phyloP scores from a whole-genome alignment of 1,140 invertebrate genomes.

The Drosophila mojavensis region DNA sequence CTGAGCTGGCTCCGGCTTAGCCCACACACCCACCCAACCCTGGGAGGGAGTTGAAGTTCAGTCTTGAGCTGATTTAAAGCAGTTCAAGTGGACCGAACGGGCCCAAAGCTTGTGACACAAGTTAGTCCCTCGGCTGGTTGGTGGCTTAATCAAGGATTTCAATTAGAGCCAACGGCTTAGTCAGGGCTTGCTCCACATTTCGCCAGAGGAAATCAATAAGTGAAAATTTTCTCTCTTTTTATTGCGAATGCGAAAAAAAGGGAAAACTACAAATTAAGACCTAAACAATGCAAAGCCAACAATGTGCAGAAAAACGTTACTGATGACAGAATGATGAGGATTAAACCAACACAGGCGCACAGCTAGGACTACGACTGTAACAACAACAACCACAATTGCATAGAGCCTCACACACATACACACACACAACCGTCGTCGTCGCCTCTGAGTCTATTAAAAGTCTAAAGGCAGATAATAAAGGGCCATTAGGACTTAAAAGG shows the following conservation, averaged over 20 bases:
- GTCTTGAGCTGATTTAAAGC: slow-evolving; percentile 53
- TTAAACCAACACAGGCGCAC: slow-evolving; percentile 63
- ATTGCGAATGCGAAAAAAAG: slow-evolving; percentile 57
- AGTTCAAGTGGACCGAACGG: slow-evolving; percentile 41
- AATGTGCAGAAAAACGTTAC: slow-evolving; percentile 83
- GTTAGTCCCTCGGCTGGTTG: slow-evolving; percentile 38
- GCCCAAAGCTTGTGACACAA: slow-evolving; percentile 29
- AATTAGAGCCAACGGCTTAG: slow-evolving; percentile 1
- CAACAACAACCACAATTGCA: slow-evolving; percentile 37
- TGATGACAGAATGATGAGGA: slow-evolving; percentile 84
- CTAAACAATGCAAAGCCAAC: slow-evolving; percentile 69
- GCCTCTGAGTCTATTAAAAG: slow-evolving; percentile 83
- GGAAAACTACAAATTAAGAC: slow-evolving; percentile 77
- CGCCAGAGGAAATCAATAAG: slow-evolving; percentile 60
- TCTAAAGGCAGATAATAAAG: slow-evolving; percentile 84
- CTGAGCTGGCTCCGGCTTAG: slow-evolving; percentile 43
- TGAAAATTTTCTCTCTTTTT: slow-evolving; percentile 48
- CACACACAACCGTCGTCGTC: slow-evolving; percentile 39
- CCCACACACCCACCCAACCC: slow-evolving; percentile 21
- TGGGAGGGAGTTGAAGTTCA: neutral
- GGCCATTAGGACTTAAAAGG: slow-evolving; percentile 84
- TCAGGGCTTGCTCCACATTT: slow-evolving; percentile 18
- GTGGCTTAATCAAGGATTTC: slow-evolving; percentile 2
- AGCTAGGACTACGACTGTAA: slow-evolving; percentile 2
- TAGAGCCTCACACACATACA: slow-evolving; percentile 24